Conservation (phyloP, 2,888 invertebrate species). For the Melieria crassipennis region DNA sequence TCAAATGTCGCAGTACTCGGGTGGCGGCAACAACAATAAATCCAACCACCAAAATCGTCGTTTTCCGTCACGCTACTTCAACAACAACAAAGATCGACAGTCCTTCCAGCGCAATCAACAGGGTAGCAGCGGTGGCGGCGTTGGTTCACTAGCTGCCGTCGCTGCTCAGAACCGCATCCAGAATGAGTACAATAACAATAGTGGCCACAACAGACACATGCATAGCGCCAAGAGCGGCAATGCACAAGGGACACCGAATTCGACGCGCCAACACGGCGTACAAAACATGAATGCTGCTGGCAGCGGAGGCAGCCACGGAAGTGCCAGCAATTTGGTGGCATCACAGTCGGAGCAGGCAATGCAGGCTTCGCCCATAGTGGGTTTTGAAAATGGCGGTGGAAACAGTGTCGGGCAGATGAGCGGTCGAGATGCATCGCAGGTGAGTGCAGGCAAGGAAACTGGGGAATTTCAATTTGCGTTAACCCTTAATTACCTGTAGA, state of each 20-base stretch:
- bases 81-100: slow-evolving; percentile 46
- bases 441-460: too few species aligned
- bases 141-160: neutral
- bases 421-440: too few species aligned
- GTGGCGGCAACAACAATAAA: slow-evolving; percentile 9
- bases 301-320: slow-evolving; percentile 5
- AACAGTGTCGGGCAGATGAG: slow-evolving; percentile 1
- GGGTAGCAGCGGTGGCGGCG: neutral
- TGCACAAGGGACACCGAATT: slow-evolving; percentile 30
- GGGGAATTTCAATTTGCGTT: neutral
- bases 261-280: slow-evolving; percentile 19
- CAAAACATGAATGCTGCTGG: neutral
- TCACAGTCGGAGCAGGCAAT: slow-evolving; percentile 14
- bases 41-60: slow-evolving; percentile 41
- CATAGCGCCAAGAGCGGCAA: slow-evolving; percentile 18
- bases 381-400: neutral
- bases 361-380: neutral
- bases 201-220: neutral
- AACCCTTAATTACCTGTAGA: too few species aligned
- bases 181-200: slow-evolving; percentile 14
- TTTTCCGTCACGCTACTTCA: slow-evolving; percentile 52
- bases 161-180: neutral
- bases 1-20: slow-evolving; percentile 27
- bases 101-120: slow-evolving; percentile 35
- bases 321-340: slow-evolving; percentile 38